phyloP scores from a whole-genome alignment of 2,113 vertebrate species.

The Hydrolagus affinis region DNA sequence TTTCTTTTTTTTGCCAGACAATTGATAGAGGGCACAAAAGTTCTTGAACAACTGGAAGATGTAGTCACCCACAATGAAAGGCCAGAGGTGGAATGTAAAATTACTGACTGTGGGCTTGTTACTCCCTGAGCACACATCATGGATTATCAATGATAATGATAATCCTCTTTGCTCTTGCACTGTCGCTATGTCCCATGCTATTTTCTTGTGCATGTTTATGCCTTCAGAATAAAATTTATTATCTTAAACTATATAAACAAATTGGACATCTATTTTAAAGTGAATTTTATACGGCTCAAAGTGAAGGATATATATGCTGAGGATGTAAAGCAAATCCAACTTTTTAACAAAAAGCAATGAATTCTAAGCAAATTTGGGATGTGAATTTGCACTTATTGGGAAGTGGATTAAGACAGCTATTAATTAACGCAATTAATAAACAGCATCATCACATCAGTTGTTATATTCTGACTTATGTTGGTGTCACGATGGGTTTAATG shows the following conservation, averaged over 20 bases:
- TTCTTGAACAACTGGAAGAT: constrained; percentile 64
- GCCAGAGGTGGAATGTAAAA: constrained; percentile 57
- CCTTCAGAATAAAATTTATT: not conserved
- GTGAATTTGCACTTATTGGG: not conserved
- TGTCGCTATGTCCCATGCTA: not conserved
- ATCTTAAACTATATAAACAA: not conserved
- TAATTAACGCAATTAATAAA: not conserved
- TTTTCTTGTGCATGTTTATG: not conserved
- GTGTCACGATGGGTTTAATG: too few species aligned
- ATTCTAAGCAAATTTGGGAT: not conserved
- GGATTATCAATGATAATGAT: too few species aligned
- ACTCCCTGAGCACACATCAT: constrained; percentile 36
- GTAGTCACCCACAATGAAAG: constrained; percentile 65
- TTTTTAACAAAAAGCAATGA: not conserved
- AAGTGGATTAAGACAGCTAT: not conserved
- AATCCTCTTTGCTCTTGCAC: not conserved
- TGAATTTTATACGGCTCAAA: not conserved
- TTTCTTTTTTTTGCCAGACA: constrained; percentile 53
- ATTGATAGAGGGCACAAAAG: constrained; percentile 67
- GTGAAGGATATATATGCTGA: not conserved
- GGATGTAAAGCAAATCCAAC: not conserved
- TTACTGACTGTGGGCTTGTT: constrained; percentile 62
- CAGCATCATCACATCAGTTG: not conserved
- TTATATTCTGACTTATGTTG: not conserved
- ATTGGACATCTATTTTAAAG: not conserved